Evolutionary conservation across 2,113 vertebrate genomes (phyloP).

Genomic region (Muscicapa adusta): DNA sequence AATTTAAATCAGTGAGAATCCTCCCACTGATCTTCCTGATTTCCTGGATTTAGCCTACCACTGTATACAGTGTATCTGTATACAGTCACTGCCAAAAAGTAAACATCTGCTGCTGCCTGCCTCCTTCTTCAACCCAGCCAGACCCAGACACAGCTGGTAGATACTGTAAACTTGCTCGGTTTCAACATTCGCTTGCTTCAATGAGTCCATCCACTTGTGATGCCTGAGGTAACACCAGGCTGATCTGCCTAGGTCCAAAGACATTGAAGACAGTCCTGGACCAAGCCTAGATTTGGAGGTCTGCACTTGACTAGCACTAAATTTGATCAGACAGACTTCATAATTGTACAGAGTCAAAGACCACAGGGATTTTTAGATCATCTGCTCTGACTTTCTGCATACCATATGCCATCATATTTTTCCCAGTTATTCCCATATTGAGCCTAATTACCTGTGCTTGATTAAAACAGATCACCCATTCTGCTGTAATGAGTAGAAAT

Average conservation of each 20-base stretch:
- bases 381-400: slow-evolving; percentile 6
- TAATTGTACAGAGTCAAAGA: slow-evolving; percentile 1
- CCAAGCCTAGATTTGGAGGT: background rate
- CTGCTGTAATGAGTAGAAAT: background rate
- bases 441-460: slow-evolving; percentile 35
- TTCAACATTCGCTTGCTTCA: background rate
- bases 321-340: background rate
- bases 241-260: background rate
- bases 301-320: background rate
- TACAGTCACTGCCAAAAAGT: background rate
- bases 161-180: background rate
- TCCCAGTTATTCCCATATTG: slow-evolving; percentile 14
- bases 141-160: background rate
- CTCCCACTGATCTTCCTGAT: background rate
- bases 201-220: background rate
- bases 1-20: background rate
- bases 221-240: background rate
- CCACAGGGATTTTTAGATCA: slow-evolving; percentile 11
- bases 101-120: background rate
- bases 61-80: background rate
- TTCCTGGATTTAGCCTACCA: background rate
- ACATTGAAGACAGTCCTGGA: background rate
- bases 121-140: background rate
- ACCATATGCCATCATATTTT: slow-evolving; percentile 35
- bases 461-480: slow-evolving; percentile 36